Conservation (phyloP, 2,888 invertebrate genomes). For the Labia minor region DNA sequence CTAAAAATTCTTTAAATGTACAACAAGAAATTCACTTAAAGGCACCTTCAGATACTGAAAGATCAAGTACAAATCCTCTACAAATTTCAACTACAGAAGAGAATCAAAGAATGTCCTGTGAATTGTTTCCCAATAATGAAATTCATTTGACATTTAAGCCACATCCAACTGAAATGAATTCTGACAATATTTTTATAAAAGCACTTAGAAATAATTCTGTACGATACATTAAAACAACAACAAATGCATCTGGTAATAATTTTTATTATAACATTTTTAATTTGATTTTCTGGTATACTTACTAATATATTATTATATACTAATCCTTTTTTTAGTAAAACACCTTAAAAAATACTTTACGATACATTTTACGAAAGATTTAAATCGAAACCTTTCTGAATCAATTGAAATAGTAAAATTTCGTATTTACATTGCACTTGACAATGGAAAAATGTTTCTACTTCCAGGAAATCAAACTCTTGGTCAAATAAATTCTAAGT, state of each 20-base stretch:
- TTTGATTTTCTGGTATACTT: not conserved
- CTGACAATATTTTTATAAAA: constrained; percentile 70
- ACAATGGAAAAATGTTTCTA: constrained; percentile 70
- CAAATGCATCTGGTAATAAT: constrained; percentile 76
- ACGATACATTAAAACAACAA: constrained; percentile 90
- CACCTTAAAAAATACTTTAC: constrained; percentile 92
- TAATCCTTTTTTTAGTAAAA: constrained; percentile 55
- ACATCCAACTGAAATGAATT: constrained; percentile 85
- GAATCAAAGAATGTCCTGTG: constrained; percentile 55
- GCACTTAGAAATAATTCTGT: constrained; percentile 77
- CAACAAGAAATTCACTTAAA: constrained; percentile 37
- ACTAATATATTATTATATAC: constrained; percentile 3
- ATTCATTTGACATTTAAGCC: constrained; percentile 94
- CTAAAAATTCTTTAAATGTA: constrained; percentile 27
- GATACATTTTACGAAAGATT: constrained; percentile 76
- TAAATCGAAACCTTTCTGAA: constrained; percentile 71
- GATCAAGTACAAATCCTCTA: constrained; percentile 43
- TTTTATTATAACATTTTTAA: constrained; percentile 17
- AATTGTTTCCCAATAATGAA: constrained; percentile 51
- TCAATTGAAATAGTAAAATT: constrained; percentile 56
- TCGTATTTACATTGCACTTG: constrained; percentile 82
- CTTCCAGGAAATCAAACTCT: constrained; percentile 81
- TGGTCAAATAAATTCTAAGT: constrained; percentile 86
- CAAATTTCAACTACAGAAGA: constrained; percentile 73
- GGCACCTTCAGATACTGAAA: constrained; percentile 46